Evolutionary conservation across 2,888 invertebrate genomes (phyloP), one percentile per base, ranked within the genome.

Genomic region (Frankliniella intonsa): DNA sequence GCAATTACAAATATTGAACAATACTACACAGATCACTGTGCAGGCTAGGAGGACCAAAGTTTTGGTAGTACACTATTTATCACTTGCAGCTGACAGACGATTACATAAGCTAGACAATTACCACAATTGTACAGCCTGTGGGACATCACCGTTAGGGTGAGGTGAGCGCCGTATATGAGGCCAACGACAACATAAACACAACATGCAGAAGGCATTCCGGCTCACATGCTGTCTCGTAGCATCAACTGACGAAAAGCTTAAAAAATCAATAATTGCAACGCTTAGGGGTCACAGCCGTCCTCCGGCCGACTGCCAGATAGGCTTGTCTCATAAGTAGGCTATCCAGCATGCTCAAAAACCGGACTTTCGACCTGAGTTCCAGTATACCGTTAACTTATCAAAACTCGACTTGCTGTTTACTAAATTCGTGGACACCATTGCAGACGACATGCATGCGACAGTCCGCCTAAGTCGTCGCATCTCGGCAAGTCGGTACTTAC

Each of bases 211-310:
- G 17, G 62, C 62, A 62, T n/a, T 62, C 62, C 62, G 62, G 62
- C n/a, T 62, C 62, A 62, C 62, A 62, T 62, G 62, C 14, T 10
- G 62, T 62, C n/a, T 14, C 17, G 5, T 3, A 38, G 38, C 38
- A 38, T 38, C 38, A 38, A 38, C 38, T 5, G 5, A 38, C 62
- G 3, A 62, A 62, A 62, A 9, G 22, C 1, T 22, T 8, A 76
- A 22, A 76, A 76, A 76, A 76, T 76, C 69, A 76, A 76, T 76
- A 76, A 25, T 76, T 76, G 69, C 69, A 76, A 76, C 22, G 69
- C 12, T 19, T 55, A 25, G 69, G 69, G 69, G 11, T n/a, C 25
- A 12, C 25, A 12, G 25, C 17, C 62, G 25, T 22, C 69, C 25
- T 76, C 9, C 69, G 10, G 69, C 22, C 69, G 25, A 55, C 22